Evolutionary conservation across 92 coral and sea anemone genomes (phyloP).

Genomic region (Actinostola sp.): DNA sequence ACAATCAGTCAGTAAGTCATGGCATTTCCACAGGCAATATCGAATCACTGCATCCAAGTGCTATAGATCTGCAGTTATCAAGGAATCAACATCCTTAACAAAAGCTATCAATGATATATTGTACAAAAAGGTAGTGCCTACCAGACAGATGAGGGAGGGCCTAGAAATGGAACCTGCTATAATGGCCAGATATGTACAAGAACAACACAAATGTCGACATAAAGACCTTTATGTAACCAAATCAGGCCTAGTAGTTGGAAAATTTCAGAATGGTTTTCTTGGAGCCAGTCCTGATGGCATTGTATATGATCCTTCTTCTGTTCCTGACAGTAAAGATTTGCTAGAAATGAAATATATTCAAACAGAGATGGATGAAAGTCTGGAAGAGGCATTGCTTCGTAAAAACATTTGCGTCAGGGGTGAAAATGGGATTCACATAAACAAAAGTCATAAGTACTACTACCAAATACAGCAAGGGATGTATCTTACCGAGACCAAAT

Average conservation of each 20-base stretch:
- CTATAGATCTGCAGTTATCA: constrained; percentile 2
- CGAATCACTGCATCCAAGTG: constrained; percentile 41
- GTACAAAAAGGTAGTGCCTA: not conserved
- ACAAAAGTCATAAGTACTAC: constrained; percentile 41
- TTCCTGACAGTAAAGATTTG: constrained; percentile 7
- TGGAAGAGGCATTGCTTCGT: constrained; percentile 8
- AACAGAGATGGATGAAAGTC: not conserved
- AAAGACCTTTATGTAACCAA: not conserved
- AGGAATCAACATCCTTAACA: constrained; percentile 4
- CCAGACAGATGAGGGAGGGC: not conserved
- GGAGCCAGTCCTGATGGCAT: constrained; percentile 52
- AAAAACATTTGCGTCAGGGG: constrained; percentile 16
- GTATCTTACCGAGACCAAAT: too few species aligned
- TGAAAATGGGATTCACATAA: not conserved
- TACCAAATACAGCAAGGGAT: constrained; percentile 48
- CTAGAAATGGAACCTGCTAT: not conserved
- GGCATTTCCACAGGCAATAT: constrained; percentile 11
- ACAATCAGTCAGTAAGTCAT: too few species aligned
- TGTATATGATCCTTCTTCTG: constrained; percentile 35
- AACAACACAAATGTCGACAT: not conserved
- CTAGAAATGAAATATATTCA: constrained; percentile 39
- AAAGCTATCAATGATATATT: not conserved
- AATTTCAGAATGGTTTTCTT: constrained; percentile 14
- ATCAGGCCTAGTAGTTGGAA: not conserved
- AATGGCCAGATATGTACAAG: not conserved